A percentile compares a stretch with the other conserved stretches of the same genome.
Conservation (phyloP, 2,113 vertebrate species). For the Malurus alboscapulatus region DNA sequence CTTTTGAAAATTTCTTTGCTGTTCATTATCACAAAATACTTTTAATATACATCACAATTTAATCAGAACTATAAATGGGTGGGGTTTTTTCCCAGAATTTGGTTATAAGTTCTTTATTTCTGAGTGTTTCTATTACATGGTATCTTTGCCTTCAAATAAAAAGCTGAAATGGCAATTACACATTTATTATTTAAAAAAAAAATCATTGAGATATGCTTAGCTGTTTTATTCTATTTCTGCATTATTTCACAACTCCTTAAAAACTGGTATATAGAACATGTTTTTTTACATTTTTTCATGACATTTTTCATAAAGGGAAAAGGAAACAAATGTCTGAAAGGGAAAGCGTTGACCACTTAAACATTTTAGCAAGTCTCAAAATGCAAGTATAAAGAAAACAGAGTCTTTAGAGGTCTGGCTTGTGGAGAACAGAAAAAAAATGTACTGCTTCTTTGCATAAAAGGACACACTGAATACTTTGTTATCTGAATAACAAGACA, state of each 20-base stretch:
- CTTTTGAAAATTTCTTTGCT: neutral
- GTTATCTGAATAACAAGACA: neutral
- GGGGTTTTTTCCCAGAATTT: too few species aligned
- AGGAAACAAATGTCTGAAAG: neutral
- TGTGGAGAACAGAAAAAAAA: neutral
- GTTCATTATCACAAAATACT: neutral
- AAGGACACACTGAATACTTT: neutral
- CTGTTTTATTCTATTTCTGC: neutral
- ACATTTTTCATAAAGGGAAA: neutral
- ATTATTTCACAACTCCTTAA: neutral
- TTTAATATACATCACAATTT: constrained; percentile 9
- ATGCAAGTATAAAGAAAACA: neutral
- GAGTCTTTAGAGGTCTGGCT: neutral
- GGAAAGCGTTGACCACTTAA: neutral
- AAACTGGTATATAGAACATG: neutral
- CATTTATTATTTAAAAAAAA: neutral
- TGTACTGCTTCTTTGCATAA: neutral
- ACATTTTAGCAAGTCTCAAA: neutral
- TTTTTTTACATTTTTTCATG: neutral
- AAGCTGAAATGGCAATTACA: constrained; percentile 41
- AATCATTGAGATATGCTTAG: neutral
- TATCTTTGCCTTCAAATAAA: constrained; percentile 47
- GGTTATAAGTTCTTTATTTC: constrained; percentile 19
- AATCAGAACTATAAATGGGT: neutral
- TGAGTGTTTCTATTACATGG: constrained; percentile 1